A percentile compares a stretch with the other conserved stretches of the same genome.
These are phyloP conservation scores for Atlantisia rogersi DNA, from an alignment of 2,113 vertebrate species.

Conservation along the genomic window DNA sequence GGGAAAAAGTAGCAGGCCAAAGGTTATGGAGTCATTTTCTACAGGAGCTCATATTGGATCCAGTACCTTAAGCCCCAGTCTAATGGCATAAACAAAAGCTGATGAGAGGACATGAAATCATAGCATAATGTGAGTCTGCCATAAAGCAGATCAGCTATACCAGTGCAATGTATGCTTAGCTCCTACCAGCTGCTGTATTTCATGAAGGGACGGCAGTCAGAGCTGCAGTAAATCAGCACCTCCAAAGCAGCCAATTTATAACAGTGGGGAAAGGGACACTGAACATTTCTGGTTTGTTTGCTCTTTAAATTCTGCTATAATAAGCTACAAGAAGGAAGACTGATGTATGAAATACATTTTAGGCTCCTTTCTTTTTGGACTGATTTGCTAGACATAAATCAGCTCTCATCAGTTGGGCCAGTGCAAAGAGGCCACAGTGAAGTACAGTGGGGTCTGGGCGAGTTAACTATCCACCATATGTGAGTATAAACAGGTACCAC, in stretches of 20 bases:
- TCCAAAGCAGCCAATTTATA: neutral
- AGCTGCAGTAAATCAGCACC: neutral
- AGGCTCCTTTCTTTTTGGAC: neutral
- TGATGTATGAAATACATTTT: neutral
- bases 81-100: neutral
- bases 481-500: fast-evolving
- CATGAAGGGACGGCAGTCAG: neutral
- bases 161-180: neutral
- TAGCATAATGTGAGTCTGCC: neutral
- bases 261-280: neutral
- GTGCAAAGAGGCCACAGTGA: neutral
- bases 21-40: neutral
- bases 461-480: neutral
- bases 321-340: neutral
- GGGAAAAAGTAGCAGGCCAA: neutral
- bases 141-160: neutral
- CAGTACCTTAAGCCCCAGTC: neutral
- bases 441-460: neutral
- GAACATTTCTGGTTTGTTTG: neutral
- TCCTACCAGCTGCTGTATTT: neutral
- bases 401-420: neutral
- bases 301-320: neutral
- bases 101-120: neutral
- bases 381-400: neutral
- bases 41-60: neutral